phyloP scores from a whole-genome alignment of 2,888 invertebrate species.

The Sphaerophoria taeniata region DNA sequence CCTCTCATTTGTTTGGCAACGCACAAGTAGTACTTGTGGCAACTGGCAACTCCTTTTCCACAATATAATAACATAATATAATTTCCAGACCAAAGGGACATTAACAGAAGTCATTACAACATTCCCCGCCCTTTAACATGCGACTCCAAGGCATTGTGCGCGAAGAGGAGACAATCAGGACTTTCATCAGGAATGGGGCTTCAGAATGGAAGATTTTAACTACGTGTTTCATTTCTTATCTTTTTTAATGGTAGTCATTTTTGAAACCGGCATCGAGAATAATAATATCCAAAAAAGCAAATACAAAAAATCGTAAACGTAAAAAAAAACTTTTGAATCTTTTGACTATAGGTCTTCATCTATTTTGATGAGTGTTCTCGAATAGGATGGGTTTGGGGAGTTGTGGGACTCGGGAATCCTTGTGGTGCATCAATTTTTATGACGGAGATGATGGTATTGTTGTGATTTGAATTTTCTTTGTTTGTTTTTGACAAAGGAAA shows the following conservation, averaged over 20 bases:
- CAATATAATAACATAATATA: slow-evolving; percentile 74
- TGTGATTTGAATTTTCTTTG: slow-evolving; percentile 49
- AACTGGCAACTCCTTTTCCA: slow-evolving; percentile 74
- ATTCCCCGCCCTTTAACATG: slow-evolving; percentile 32
- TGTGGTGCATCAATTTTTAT: slow-evolving; percentile 56
- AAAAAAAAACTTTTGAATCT: slow-evolving; percentile 54
- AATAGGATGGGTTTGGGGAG: slow-evolving; percentile 1
- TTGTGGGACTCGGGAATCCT: slow-evolving; percentile 28
- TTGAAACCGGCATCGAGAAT: slow-evolving; percentile 59
- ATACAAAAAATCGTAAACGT: not conserved
- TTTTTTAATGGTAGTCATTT: slow-evolving; percentile 72
- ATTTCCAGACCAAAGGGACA: slow-evolving; percentile 75
- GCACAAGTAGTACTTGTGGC: slow-evolving; percentile 67
- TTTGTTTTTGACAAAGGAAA: slow-evolving; percentile 65
- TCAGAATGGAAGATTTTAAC: slow-evolving; percentile 69
- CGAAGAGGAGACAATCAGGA: slow-evolving; percentile 73
- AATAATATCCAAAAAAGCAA: slow-evolving; percentile 36
- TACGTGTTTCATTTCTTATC: slow-evolving; percentile 74
- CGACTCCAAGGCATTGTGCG: slow-evolving; percentile 60
- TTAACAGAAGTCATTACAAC: slow-evolving; percentile 76
- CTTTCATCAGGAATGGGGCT: slow-evolving; percentile 64
- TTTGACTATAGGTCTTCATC: slow-evolving; percentile 70
- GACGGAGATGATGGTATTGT: slow-evolving; percentile 47
- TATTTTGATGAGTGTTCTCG: slow-evolving; percentile 41
- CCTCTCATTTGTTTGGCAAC: slow-evolving; percentile 61